Base-by-base conservation (phyloP, 2,797 vertebrate genomes). In the Cephalopachus bancanus region DNA sequence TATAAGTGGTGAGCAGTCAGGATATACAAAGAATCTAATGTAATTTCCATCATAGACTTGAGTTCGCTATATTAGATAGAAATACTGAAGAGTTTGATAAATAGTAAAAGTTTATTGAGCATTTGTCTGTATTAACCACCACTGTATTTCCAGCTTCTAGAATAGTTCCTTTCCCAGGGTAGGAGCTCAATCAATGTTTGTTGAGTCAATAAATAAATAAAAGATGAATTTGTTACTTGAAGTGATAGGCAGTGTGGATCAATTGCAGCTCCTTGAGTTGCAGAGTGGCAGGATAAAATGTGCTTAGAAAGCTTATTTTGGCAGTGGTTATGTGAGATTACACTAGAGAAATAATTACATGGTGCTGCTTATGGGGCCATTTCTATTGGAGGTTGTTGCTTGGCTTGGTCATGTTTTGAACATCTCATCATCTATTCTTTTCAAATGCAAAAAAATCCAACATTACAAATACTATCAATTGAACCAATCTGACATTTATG, bases 401-500 rank as follows among this genome's bases (percentile, higher is more conserved):
- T 94, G 30, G 64, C 53, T 95, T 76, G 74, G 60, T 26, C 81
- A 72, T 78, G 5, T 49, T 92, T 95, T 94, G 53, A 96, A 62
- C 55, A 90, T 91, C 67, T 72, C 2, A 89, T 92, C 76, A 92
- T 51, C 53, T 75, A 71, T 49, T 44, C 64, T 67, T 83, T 94
- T 97, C 85, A 95, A 92, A 94, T 89, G 49, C 28, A 69, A 78
- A 67, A 53, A 94, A 87, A 37, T 51, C 30, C 30, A 96, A 51
- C 55, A 85, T 75, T 94, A 85, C 44, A 86, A 78, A 96, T 55
- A 30, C 15, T 84, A 91, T 7, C 37, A 92, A 91, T 81, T 69
- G 78, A 91, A 79, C 95, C 90, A 79, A 44, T 59, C 53, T 96
- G 92, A 90, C 78, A 64, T 94, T 94, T 96, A 83, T 92, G 81